phyloP scores from a whole-genome alignment of 64 coral and sea anemone genomes.

The Exaiptasia diaphana region DNA sequence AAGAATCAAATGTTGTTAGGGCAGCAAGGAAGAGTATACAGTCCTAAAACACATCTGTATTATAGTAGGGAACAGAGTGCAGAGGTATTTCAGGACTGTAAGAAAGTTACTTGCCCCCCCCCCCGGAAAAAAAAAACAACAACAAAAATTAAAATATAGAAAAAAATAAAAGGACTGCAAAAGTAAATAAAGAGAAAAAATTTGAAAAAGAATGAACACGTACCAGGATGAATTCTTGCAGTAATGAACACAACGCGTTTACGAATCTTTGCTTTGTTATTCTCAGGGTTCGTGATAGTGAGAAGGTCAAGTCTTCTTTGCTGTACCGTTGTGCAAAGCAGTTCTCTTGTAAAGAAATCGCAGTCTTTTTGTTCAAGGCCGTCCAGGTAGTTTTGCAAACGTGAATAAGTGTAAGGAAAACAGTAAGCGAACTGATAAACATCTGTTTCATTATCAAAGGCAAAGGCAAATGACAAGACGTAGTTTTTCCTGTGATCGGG shows the following conservation, averaged over 20 bases:
- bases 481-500: slow-evolving; percentile 99
- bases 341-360: slow-evolving; percentile 70
- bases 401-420: slow-evolving; percentile 90
- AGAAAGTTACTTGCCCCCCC: too few species aligned
- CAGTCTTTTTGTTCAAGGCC: slow-evolving; percentile 55
- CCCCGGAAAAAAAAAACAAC: too few species aligned
- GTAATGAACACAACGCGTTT: slow-evolving; percentile 92
- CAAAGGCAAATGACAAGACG: slow-evolving; percentile 94
- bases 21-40: too few species aligned
- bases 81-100: too few species aligned
- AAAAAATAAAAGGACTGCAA: too few species aligned
- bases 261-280: slow-evolving; percentile 43
- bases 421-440: slow-evolving; percentile 97
- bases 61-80: too few species aligned
- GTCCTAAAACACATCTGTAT: too few species aligned
- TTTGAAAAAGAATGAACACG: too few species aligned
- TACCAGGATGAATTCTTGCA: slow-evolving; percentile 98
- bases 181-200: too few species aligned
- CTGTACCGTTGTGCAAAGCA: slow-evolving; percentile 84
- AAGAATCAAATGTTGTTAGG: not conserved
- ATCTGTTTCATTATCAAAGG: slow-evolving; percentile 94
- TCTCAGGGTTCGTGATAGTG: slow-evolving; percentile 81
- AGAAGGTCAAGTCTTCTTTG: slow-evolving; percentile 79
- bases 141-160: too few species aligned
- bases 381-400: slow-evolving; percentile 82